These are phyloP conservation scores for Proterorhinus semilunaris DNA, from an alignment of 2,113 vertebrate species.

Conservation along the genomic window DNA sequence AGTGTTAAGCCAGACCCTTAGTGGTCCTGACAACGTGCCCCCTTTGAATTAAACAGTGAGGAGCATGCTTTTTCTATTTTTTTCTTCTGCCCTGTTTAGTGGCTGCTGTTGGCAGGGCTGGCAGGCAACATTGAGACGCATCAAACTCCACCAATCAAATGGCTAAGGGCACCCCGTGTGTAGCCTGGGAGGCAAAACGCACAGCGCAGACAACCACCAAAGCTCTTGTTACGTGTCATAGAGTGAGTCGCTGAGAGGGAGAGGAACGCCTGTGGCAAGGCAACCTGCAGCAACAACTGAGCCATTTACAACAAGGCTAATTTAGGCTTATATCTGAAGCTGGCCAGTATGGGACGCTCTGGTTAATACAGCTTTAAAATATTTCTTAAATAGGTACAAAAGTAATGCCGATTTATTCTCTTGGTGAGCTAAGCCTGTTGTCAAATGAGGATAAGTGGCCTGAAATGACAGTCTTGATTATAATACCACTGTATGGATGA, in stretches of 20 bases:
- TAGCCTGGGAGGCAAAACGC: slow-evolving; percentile 24
- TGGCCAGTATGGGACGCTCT: neutral
- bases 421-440: neutral
- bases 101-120: slow-evolving; percentile 19
- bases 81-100: neutral
- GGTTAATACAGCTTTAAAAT: neutral
- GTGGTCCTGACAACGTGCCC: neutral
- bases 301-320: slow-evolving; percentile 15
- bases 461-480: neutral
- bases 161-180: slow-evolving; percentile 17
- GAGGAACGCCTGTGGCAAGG: slow-evolving; percentile 15
- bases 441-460: neutral
- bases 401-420: neutral
- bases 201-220: slow-evolving; percentile 16
- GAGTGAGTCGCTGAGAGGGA: slow-evolving; percentile 14
- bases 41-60: neutral
- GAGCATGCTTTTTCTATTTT: neutral
- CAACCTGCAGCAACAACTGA: slow-evolving; percentile 21
- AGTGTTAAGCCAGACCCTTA: neutral
- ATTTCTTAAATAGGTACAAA: neutral
- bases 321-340: slow-evolving; percentile 26
- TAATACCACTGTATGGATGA: slow-evolving; percentile 4
- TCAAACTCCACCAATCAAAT: slow-evolving; percentile 23
- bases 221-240: slow-evolving; percentile 14
- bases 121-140: slow-evolving; percentile 2